A percentile compares a stretch with the other conserved stretches of the same genome.
Evolutionary conservation across 2,888 invertebrate species (phyloP).

Genomic region (Leptinotarsa haldemani): DNA sequence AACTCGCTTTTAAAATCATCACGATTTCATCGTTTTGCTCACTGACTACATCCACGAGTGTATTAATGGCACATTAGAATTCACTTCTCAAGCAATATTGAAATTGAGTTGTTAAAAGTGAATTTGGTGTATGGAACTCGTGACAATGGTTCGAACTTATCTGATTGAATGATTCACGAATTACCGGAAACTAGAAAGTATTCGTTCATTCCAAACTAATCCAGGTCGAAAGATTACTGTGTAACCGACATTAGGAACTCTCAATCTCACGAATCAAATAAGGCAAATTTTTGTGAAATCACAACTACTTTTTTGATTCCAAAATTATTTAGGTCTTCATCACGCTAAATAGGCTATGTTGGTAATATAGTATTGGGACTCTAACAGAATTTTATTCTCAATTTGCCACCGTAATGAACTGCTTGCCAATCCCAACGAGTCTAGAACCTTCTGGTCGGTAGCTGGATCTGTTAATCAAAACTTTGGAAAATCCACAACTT

Average conservation of each 20-base stretch:
- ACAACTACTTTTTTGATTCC: not conserved
- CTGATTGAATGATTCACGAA: conserved; percentile 10
- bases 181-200: conserved; percentile 17
- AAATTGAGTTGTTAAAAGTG: conserved; percentile 21
- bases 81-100: conserved; percentile 11
- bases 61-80: not conserved
- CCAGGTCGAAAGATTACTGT: conserved; percentile 6
- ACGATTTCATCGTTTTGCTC: not conserved
- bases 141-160: conserved; percentile 17
- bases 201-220: conserved; percentile 11
- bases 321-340: not conserved
- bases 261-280: not conserved
- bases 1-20: not conserved
- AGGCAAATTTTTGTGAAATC: not conserved
- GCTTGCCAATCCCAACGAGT: too few relatives aligned
- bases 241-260: not conserved
- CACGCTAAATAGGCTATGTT: too few relatives aligned
- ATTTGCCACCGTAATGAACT: too few relatives aligned
- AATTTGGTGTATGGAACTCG: conserved; percentile 13
- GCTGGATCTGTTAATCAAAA: too few relatives aligned
- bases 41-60: conserved; percentile 1
- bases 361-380: too few relatives aligned
- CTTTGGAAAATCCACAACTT: too few relatives aligned
- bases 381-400: too few relatives aligned
- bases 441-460: too few relatives aligned